A percentile compares a stretch with the other conserved stretches of the same genome.
Evolutionary conservation across 30 jellyfish, hydroid and myxozoan species (phyloP).

Genomic region (Euphysa ruthae): DNA sequence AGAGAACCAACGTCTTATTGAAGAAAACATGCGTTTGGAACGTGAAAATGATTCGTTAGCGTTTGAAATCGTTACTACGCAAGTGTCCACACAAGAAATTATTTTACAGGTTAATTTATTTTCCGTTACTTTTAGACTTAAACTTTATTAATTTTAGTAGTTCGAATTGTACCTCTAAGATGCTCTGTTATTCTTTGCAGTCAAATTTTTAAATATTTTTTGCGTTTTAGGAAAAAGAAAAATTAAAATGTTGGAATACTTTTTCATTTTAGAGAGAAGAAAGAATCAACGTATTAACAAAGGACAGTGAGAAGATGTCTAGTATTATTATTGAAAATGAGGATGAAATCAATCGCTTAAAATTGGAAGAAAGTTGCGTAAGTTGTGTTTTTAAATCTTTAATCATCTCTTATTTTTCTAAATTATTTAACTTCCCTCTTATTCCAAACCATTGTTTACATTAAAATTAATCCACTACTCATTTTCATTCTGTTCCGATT

Average conservation of each 20-base stretch:
- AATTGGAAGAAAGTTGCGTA: conserved; percentile 65
- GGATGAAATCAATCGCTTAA: conserved; percentile 67
- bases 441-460: no score
- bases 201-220: neutral
- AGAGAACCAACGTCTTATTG: conserved; percentile 51
- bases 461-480: no score
- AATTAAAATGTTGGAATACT: no score
- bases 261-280: conserved; percentile 56
- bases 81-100: conserved; percentile 76
- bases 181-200: neutral
- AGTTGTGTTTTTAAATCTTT: conserved; percentile 9
- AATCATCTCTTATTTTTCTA: no score
- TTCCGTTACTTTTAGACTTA: neutral
- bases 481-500: no score
- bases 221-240: no score
- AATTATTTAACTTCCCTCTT: no score
- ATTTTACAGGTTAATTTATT: conserved; percentile 52
- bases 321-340: conserved; percentile 49
- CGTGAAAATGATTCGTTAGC: conserved; percentile 79
- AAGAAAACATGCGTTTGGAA: conserved; percentile 67
- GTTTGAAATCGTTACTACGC: conserved; percentile 64
- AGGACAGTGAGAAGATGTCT: conserved; percentile 42
- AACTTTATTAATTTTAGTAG: neutral
- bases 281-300: conserved; percentile 35
- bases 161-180: no score